Percentiles rank a stretch among this genome's conserved stretches.
These are phyloP conservation scores for Zosterops lateralis DNA, from an alignment of 2,113 vertebrate genomes.

Conservation along the genomic window DNA sequence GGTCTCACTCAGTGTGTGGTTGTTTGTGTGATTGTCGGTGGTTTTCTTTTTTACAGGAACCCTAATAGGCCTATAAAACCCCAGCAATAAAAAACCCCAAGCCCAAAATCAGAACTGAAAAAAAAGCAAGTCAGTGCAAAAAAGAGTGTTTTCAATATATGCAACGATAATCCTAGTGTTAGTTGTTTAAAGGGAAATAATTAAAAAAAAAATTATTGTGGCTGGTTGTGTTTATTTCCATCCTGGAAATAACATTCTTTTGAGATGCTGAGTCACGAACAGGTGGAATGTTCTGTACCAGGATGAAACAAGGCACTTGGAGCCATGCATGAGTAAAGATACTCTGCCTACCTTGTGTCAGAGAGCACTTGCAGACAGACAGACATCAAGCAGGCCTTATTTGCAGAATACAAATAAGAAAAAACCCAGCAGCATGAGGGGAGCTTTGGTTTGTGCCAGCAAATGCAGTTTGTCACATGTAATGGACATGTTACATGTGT, in stretches of 20 bases:
- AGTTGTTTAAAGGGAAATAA: background rate
- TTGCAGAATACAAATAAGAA: background rate
- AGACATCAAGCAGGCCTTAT: background rate
- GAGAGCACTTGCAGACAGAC: background rate
- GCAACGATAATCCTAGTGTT: background rate
- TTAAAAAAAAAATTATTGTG: background rate
- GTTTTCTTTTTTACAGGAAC: background rate
- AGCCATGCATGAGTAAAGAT: background rate
- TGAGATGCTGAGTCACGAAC: background rate
- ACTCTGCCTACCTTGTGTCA: background rate
- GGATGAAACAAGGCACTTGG: background rate
- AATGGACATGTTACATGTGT: background rate
- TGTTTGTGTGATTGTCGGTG: background rate
- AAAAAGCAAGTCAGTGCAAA: background rate
- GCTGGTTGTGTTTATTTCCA: background rate
- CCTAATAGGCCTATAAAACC: background rate
- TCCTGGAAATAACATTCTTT: background rate
- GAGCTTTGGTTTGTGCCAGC: background rate
- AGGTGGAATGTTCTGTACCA: background rate
- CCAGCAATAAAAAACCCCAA: background rate
- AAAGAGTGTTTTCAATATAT: background rate
- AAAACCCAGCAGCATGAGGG: background rate
- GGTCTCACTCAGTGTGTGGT: background rate
- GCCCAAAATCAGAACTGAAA: background rate
- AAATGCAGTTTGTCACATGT: accelerated